Percentiles rank a stretch among this genome's conserved stretches.
Conservation (phyloP, 2,797 vertebrate species). For the Falco peregrinus region DNA sequence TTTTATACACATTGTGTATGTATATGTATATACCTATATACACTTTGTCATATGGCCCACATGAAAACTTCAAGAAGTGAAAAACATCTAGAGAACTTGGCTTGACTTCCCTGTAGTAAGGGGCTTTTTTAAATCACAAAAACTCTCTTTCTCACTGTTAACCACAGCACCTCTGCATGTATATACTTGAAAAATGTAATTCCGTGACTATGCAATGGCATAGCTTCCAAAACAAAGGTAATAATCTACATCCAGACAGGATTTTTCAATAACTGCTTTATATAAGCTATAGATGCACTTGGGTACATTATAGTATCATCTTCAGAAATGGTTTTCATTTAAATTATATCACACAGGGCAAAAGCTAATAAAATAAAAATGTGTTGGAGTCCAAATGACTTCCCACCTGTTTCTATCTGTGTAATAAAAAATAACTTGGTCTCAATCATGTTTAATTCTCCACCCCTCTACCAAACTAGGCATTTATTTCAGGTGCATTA, state of each 20-base stretch:
- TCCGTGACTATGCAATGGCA: background rate
- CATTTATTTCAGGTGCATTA: background rate
- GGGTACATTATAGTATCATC: background rate
- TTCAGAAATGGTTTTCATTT: conserved; percentile 26
- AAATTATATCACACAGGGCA: background rate
- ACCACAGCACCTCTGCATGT: background rate
- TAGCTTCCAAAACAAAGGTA: background rate
- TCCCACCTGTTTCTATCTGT: background rate
- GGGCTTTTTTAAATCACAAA: background rate
- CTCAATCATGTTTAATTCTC: background rate
- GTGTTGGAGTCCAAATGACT: background rate
- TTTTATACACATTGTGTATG: background rate
- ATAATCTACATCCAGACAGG: background rate
- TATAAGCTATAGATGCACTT: background rate
- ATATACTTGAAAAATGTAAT: background rate
- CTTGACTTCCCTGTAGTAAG: background rate
- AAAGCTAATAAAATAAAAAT: conserved; percentile 37
- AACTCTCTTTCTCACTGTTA: background rate
- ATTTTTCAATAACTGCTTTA: conserved; percentile 7
- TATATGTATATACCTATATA: background rate
- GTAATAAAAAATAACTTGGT: background rate
- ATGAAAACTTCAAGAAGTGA: background rate
- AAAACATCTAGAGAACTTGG: background rate
- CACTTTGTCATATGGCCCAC: background rate
- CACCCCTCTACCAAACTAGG: background rate